Evolutionary conservation across 2,797 vertebrate species (phyloP), one percentile per base, ranked within the genome.

Genomic region (Molossus alvarezi): DNA sequence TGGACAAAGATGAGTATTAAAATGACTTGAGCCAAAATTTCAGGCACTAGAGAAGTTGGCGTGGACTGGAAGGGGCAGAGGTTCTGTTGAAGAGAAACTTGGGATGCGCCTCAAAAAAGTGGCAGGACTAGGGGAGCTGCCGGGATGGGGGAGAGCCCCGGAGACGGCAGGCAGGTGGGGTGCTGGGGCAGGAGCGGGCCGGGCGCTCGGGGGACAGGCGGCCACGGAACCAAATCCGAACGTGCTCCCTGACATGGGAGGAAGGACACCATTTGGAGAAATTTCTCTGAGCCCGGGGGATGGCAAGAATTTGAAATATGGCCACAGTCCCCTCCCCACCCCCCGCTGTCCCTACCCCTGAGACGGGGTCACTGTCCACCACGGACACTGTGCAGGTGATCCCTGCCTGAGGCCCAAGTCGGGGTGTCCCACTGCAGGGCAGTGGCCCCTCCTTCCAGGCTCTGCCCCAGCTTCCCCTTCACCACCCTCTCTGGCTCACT

Each of bases 361-460:
- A 29, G 60, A 33, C 4, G 20, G 76, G 27, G 4, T 73, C 14
- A 15, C 9, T 20, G 29, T 37, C 58, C 1, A 0, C 5, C 23
- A 7, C 0, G 6, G 13, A 9, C 58, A 2, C 2, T 14, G n/a
- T 2, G 13, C 14, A 29, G 17, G n/a, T 2, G 3, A 9, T 48
- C 41, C 41, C 41, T 45, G 41, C 41, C 41, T 6, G 41, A 45
- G 41, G 41, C 41, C 75, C 7, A 37, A 0, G 37, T 11, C 21
- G 11, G 8, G 14, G 64, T 2, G 13, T 21, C 20, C 27, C 41
- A 1, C 7, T 6, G 23, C 18, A 5, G 33, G 8, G 9, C 2
- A 13, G 41, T 5, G 51, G 62, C 27, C 48, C 80, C 29, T 45
- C 57, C 27, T 33, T 62, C 55, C n/a, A 11, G 48, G 23, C 15